Conservation (phyloP, 2,113 vertebrate genomes). For the Clarias macrocephalus region DNA sequence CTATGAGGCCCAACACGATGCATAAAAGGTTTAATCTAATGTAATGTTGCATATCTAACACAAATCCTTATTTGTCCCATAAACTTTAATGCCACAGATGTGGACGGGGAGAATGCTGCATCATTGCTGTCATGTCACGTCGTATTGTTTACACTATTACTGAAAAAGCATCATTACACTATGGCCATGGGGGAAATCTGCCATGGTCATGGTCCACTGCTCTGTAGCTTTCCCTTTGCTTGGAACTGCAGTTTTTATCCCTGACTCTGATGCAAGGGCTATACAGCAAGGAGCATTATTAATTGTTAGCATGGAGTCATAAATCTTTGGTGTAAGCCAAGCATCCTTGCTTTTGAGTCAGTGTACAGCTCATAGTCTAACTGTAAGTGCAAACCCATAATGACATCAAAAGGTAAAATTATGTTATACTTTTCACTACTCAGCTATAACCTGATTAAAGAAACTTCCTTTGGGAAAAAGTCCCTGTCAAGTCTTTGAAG, state of each 20-base stretch:
- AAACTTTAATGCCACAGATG: not conserved
- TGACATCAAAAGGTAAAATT: conserved; percentile 63
- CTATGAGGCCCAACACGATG: not conserved
- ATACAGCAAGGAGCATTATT: conserved; percentile 65
- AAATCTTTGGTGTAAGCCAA: conserved; percentile 65
- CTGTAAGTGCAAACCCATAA: conserved; percentile 63
- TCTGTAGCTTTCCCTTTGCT: conserved; percentile 65
- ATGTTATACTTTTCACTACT: conserved; percentile 30
- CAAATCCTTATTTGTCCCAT: not conserved
- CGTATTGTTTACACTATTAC: conserved; percentile 13
- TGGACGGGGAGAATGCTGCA: not conserved
- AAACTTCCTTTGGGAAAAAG: not conserved
- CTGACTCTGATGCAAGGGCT: conserved; percentile 62
- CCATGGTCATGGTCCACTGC: conserved; percentile 60
- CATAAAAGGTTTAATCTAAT: not conserved
- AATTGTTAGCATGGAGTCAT: conserved; percentile 70
- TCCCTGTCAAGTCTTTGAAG: not conserved
- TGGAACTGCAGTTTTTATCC: conserved; percentile 68
- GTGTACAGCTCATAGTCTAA: conserved; percentile 63
- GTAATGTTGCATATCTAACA: not conserved
- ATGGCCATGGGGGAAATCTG: conserved; percentile 52
- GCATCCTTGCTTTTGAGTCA: conserved; percentile 63
- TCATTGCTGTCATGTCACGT: not conserved
- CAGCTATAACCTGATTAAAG: conserved; percentile 49
- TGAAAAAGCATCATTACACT: conserved; percentile 41